Conservation (phyloP, 1,140 invertebrate species). For the Drosophila orosa region DNA sequence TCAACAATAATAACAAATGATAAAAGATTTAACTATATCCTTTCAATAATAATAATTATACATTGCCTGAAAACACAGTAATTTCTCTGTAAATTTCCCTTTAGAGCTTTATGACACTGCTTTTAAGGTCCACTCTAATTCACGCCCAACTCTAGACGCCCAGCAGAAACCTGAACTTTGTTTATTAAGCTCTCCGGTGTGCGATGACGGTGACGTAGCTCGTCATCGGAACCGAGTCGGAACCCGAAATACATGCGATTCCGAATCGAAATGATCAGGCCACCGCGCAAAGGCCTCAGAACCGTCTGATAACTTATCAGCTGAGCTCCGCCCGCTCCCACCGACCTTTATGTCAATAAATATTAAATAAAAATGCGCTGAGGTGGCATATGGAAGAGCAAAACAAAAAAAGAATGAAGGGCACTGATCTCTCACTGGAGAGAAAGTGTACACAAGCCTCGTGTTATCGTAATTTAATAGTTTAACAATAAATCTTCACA, state of each 20-base stretch:
- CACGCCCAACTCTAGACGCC: slow-evolving; percentile 15
- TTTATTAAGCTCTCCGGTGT: slow-evolving; percentile 26
- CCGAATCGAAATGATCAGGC: slow-evolving; percentile 41
- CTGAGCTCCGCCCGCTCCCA: slow-evolving; percentile 3
- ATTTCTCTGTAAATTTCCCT: neutral
- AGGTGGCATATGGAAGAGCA: slow-evolving; percentile 13
- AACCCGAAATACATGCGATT: slow-evolving; percentile 21
- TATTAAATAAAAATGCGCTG: slow-evolving; percentile 9
- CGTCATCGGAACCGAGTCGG: slow-evolving; percentile 14
- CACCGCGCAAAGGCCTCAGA: slow-evolving; percentile 49
- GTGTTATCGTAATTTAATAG: neutral
- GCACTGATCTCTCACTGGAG: slow-evolving; percentile 4
- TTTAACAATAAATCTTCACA: neutral
- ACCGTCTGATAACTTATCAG: slow-evolving; percentile 43
- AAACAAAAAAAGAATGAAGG: slow-evolving; percentile 1
- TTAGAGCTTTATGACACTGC: neutral
- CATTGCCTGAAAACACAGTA: no score
- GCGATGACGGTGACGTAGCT: slow-evolving; percentile 25
- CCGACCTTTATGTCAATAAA: slow-evolving; percentile 22
- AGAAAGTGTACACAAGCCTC: neutral
- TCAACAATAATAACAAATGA: no score
- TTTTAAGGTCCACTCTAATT: slow-evolving; percentile 18
- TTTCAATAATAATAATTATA: no score
- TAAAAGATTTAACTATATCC: no score
- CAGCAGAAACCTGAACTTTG: slow-evolving; percentile 35